Evolutionary conservation across 2,797 vertebrate species (phyloP).

Genomic region (Myioborus miniatus): DNA sequence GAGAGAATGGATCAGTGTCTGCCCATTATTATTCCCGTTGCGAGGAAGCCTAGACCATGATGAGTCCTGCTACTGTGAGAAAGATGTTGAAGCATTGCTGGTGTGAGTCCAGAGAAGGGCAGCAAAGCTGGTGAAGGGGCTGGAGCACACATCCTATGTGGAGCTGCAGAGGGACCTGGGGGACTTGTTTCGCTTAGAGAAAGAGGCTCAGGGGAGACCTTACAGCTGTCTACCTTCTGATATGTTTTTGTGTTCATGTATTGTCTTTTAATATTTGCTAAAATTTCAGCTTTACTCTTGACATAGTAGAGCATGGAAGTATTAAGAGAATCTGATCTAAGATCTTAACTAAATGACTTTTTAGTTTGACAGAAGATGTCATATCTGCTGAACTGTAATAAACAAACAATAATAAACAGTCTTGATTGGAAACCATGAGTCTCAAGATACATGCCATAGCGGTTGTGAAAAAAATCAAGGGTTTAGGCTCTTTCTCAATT

Average conservation of each 20-base stretch:
- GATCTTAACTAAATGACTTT: neutral
- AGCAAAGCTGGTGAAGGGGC: neutral
- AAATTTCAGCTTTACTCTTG: neutral
- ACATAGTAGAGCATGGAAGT: neutral
- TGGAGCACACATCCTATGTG: neutral
- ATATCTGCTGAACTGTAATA: neutral
- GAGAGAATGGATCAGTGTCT: neutral
- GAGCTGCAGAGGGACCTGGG: too few relatives aligned
- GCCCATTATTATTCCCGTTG: neutral
- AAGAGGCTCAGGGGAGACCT: neutral
- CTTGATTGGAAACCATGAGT: neutral
- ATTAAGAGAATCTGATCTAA: neutral
- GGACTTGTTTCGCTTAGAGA: accelerated
- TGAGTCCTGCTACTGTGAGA: neutral
- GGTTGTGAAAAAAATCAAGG: neutral
- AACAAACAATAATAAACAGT: neutral
- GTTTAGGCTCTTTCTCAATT: neutral
- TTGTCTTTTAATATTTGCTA: neutral
- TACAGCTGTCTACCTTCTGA: neutral
- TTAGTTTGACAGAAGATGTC: neutral
- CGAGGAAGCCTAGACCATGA: accelerated
- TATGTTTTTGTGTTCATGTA: neutral
- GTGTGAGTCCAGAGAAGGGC: neutral
- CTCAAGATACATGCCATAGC: neutral
- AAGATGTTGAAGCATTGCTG: neutral